These are phyloP conservation scores for Neostethus bicornis DNA, from an alignment of 2,797 vertebrate species.

Conservation along the genomic window DNA sequence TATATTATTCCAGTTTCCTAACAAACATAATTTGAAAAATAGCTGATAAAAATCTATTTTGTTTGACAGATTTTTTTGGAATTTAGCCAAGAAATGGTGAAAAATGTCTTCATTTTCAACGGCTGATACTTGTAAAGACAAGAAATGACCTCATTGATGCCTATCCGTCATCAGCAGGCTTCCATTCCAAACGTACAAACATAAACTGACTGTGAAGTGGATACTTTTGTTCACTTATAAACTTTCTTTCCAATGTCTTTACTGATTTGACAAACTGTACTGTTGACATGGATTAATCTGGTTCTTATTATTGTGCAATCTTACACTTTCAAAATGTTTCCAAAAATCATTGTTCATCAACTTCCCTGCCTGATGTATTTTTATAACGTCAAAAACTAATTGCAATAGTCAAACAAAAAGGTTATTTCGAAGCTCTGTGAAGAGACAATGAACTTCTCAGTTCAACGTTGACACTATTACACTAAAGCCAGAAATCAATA, in stretches of 20 bases:
- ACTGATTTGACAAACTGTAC: constrained; percentile 16
- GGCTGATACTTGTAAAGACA: constrained; percentile 7
- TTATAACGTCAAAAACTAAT: constrained; percentile 16
- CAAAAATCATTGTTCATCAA: constrained; percentile 11
- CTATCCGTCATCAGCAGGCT: constrained; percentile 20
- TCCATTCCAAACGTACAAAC: constrained; percentile 21
- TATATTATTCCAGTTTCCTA: too few relatives aligned
- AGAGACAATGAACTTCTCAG: constrained; percentile 38
- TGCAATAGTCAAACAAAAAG: constrained; percentile 27
- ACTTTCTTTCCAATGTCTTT: constrained; percentile 6
- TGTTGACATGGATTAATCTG: constrained; percentile 19
- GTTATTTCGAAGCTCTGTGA: constrained; percentile 15
- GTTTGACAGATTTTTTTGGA: neutral
- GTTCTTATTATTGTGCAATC: constrained; percentile 19
- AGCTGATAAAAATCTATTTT: neutral
- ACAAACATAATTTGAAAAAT: too few relatives aligned
- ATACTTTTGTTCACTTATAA: constrained; percentile 24
- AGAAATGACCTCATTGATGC: constrained; percentile 19
- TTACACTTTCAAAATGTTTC: constrained; percentile 5
- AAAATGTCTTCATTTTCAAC: constrained; percentile 7
- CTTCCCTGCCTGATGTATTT: constrained; percentile 26
- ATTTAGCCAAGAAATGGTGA: constrained; percentile 26
- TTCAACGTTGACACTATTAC: constrained; percentile 12
- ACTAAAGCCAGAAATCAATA: constrained; percentile 17
- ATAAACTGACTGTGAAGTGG: constrained; percentile 23